Percentiles rank a stretch among this genome's conserved stretches.
phyloP scores from a whole-genome alignment of 2,113 vertebrate species.

The Lanius ludovicianus region DNA sequence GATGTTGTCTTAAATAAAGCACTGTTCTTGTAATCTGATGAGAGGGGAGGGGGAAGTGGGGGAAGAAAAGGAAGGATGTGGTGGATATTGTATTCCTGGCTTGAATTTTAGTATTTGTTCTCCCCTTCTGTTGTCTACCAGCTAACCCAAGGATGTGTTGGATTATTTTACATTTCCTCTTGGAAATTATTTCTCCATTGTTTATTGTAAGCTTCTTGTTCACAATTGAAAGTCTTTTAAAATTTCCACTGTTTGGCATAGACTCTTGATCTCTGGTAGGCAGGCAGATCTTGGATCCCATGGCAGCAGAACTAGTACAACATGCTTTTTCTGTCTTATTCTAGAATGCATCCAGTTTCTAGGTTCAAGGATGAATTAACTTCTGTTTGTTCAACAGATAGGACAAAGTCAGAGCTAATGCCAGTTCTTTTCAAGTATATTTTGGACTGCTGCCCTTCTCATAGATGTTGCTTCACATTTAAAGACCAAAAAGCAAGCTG shows the following conservation, averaged over 20 bases:
- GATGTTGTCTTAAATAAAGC: neutral
- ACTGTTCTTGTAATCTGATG: neutral
- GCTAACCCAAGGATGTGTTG: neutral
- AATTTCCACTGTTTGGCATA: neutral
- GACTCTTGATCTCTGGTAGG: neutral
- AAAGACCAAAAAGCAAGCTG: neutral
- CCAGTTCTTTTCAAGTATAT: neutral
- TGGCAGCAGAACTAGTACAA: neutral
- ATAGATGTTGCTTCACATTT: neutral
- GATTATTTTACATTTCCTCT: slow-evolving; percentile 17
- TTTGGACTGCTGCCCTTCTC: slow-evolving; percentile 6
- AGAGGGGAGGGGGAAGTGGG: neutral
- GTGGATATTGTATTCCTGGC: neutral
- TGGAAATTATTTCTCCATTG: slow-evolving; percentile 1
- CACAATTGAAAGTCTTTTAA: neutral
- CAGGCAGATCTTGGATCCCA: neutral
- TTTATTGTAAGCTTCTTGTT: neutral
- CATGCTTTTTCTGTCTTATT: neutral
- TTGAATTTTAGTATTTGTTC: slow-evolving; percentile 20
- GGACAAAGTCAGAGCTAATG: neutral
- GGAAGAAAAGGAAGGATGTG: slow-evolving; percentile 34
- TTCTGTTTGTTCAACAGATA: neutral
- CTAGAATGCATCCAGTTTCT: neutral
- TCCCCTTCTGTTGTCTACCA: neutral
- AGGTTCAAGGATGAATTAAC: neutral